Conservation (phyloP, 2,888 invertebrate genomes). For the Neria commutata region DNA sequence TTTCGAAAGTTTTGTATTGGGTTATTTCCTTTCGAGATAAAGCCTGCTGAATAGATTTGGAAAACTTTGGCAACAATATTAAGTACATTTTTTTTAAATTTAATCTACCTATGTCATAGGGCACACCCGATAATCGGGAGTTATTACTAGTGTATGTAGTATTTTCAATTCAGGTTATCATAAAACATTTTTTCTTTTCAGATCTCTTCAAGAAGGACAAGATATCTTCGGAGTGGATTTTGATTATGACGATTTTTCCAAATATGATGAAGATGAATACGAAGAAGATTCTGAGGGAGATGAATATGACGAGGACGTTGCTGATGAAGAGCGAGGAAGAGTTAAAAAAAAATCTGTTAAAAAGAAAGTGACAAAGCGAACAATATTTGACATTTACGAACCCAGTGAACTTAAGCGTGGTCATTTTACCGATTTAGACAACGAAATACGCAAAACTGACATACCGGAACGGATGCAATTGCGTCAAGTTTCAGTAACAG, state of each 20-base stretch:
- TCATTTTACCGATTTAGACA: slow-evolving; percentile 92
- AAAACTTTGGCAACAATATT: too few relatives aligned
- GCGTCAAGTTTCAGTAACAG: slow-evolving; percentile 83
- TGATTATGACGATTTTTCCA: slow-evolving; percentile 89
- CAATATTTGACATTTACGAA: slow-evolving; percentile 94
- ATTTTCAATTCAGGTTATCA: not conserved
- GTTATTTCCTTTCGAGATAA: too few relatives aligned
- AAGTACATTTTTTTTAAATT: too few relatives aligned
- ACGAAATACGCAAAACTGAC: slow-evolving; percentile 86
- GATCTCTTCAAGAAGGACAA: slow-evolving; percentile 94
- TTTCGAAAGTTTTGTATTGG: too few relatives aligned
- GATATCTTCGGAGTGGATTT: slow-evolving; percentile 99
- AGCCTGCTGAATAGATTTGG: too few relatives aligned
- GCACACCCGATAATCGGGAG: too few relatives aligned
- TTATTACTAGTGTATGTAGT: too few relatives aligned
- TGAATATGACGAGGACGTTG: slow-evolving; percentile 80
- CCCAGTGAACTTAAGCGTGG: slow-evolving; percentile 96
- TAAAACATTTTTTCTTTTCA: slow-evolving; percentile 51
- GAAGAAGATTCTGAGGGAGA: slow-evolving; percentile 78
- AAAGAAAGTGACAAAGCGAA: slow-evolving; percentile 80
- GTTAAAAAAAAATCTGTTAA: slow-evolving; percentile 77
- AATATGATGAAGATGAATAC: slow-evolving; percentile 81
- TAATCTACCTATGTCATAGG: not conserved
- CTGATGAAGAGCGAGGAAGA: slow-evolving; percentile 69
- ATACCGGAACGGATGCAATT: slow-evolving; percentile 93